phyloP scores from a whole-genome alignment of 2,113 vertebrate species.

The Colaptes auratus region DNA sequence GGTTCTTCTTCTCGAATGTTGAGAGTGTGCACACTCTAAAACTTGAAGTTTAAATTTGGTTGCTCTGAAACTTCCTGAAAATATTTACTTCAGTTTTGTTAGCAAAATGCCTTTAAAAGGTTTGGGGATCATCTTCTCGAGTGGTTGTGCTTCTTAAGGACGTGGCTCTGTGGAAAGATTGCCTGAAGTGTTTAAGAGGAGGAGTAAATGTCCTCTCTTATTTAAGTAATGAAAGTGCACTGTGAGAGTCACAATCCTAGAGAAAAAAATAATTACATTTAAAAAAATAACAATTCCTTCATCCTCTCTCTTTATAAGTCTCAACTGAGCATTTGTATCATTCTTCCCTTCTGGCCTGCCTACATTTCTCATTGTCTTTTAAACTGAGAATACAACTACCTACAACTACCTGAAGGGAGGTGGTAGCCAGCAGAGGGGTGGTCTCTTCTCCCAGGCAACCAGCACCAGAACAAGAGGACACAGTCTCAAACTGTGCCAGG shows the following conservation, averaged over 20 bases:
- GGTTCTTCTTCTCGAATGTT: neutral
- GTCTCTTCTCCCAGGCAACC: too few species aligned
- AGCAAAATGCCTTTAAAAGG: neutral
- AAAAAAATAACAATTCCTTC: neutral
- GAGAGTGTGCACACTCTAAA: neutral
- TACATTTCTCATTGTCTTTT: neutral
- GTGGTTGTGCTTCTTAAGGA: neutral
- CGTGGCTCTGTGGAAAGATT: neutral
- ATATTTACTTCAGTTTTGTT: neutral
- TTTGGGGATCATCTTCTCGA: neutral
- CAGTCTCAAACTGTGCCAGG: too few species aligned
- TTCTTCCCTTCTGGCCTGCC: neutral
- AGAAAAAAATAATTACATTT: neutral
- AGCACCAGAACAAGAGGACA: too few species aligned
- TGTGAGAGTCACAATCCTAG: neutral
- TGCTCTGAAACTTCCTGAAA: neutral
- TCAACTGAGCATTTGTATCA: neutral
- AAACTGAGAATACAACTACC: neutral
- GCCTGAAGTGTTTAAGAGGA: neutral
- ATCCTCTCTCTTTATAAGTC: neutral
- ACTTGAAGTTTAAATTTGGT: neutral
- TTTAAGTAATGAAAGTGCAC: neutral
- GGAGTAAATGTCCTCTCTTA: neutral
- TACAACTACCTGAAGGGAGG: too few species aligned
- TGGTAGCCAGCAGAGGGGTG: too few species aligned